A percentile compares a stretch with the other conserved stretches of the same genome.
These are phyloP conservation scores for Mobula birostris DNA, from an alignment of 2,113 vertebrate species.

Conservation along the genomic window DNA sequence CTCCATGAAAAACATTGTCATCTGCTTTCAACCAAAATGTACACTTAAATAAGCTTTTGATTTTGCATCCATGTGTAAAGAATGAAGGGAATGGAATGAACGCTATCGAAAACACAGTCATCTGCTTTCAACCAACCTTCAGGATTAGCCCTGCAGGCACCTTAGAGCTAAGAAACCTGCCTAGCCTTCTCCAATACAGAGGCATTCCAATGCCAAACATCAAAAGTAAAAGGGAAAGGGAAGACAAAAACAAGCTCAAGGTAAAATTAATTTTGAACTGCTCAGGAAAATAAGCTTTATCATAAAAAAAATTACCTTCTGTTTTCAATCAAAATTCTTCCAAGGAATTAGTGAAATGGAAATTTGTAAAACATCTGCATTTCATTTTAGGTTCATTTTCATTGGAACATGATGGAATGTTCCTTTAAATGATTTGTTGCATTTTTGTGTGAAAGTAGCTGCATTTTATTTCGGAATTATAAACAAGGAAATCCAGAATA, in stretches of 20 bases:
- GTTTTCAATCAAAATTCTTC: constrained; percentile 7
- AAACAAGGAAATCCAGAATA: not conserved
- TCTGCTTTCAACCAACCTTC: not conserved
- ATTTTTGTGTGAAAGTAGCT: constrained; percentile 9
- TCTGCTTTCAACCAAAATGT: too few species aligned
- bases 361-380: constrained; percentile 21
- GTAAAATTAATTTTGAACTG: not conserved
- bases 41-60: too few species aligned
- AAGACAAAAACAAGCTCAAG: not conserved
- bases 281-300: not conserved
- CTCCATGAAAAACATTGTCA: too few species aligned
- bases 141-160: not conserved
- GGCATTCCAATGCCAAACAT: not conserved
- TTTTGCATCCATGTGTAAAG: too few species aligned
- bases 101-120: not conserved
- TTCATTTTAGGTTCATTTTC: constrained; percentile 12
- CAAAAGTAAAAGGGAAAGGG: not conserved
- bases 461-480: not conserved
- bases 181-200: not conserved
- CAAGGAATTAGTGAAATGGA: not conserved
- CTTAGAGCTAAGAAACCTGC: not conserved
- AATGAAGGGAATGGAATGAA: not conserved
- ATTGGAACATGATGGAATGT: not conserved
- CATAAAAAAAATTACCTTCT: not conserved
- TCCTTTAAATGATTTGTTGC: not conserved